Base-by-base conservation (phyloP, 2,888 invertebrate species). In the Eledona agricola region DNA sequence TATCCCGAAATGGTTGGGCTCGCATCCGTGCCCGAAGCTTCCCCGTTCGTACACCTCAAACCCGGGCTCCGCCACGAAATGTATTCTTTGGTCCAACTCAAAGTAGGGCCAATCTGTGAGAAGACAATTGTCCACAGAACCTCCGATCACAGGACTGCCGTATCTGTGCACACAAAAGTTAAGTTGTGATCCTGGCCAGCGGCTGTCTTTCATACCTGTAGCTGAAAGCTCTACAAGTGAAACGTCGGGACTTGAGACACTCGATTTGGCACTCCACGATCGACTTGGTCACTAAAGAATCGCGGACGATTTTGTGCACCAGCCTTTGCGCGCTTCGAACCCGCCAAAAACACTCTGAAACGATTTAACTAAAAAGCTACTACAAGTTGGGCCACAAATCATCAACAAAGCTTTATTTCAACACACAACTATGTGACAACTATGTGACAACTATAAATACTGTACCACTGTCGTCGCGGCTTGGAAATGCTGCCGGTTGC, bases 1-100 rank as follows among this genome's bases (percentile, higher is more conserved):
- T 19, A 74, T 70, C n/a, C 71, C 65, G 49, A 78, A 76, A 59
- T 77, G 79, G 49, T 87, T 85, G 0, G 88, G 84, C 70, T 91
- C 90, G 63, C 91, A 91, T 0, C 91, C 91, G 40, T 89, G 83
- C 0, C 90, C 91, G 63, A 86, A 91, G 71, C 90, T 91, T 0
- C 89, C 90, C 26, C 91, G 77, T 53, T 91, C 86, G 62, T 90
- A 92, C 12, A 92, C 75, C 72, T 91, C 90, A 47, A 88, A 89
- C 0, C 84, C 83, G 1, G 80, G 76, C 56, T 86, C 86, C 2
- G 82, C 77, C 25, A 84, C 78, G 12, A 85, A 77, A 69, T 84
- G 81, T 1, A 76, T 72, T 22, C 76, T 73, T 26, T 83, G 81
- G 65, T 86, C 81, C 49, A 90, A 80, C 28, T 89, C 88, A 10